These are phyloP conservation scores for Emydocephalus ijimae DNA, from an alignment of 2,113 vertebrate species.

Conservation along the genomic window DNA sequence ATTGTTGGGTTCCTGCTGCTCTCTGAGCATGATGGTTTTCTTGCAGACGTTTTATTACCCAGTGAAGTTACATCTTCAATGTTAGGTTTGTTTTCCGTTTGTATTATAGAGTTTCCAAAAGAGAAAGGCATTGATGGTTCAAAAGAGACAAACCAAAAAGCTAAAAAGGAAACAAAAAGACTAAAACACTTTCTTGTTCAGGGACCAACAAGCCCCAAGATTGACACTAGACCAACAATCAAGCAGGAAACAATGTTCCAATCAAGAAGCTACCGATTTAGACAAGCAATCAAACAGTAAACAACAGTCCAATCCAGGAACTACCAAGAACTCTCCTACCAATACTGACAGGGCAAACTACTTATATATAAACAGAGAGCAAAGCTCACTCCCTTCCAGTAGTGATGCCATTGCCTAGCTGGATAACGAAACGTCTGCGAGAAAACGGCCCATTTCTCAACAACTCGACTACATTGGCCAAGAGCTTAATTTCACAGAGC, in stretches of 20 bases:
- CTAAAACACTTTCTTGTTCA: background rate
- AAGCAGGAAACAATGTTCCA: too few species aligned
- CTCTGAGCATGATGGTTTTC: background rate
- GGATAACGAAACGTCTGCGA: background rate
- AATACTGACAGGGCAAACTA: background rate
- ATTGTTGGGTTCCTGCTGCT: background rate
- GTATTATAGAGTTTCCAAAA: background rate
- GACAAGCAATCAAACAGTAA: too few species aligned
- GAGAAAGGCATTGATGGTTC: background rate
- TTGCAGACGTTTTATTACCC: background rate
- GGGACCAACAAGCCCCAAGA: background rate
- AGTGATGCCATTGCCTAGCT: background rate
- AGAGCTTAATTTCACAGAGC: background rate
- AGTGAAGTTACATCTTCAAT: background rate
- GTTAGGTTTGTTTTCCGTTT: background rate
- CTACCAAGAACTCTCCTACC: background rate
- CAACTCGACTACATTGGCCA: background rate
- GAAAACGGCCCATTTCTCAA: background rate
- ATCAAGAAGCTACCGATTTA: too few species aligned
- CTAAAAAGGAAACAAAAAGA: background rate
- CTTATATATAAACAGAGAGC: background rate
- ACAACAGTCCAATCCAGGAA: background rate
- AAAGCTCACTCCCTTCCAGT: background rate
- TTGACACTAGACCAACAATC: too few species aligned
- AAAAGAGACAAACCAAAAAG: background rate